Base-by-base conservation (phyloP, 2,888 invertebrate genomes). In the Harpalus rufipes region DNA sequence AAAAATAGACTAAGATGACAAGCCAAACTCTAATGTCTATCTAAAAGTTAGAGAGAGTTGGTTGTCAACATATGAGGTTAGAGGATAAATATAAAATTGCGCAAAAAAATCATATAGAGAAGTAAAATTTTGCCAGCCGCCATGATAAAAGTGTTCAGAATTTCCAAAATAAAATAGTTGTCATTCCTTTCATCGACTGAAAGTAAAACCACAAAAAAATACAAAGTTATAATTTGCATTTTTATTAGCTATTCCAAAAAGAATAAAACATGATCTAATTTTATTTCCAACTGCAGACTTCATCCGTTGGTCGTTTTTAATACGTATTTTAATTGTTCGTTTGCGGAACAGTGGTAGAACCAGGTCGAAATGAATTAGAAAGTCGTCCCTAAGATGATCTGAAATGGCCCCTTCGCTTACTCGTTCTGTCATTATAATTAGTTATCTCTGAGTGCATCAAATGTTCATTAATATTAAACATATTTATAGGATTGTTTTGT, bases 291-390 rank as follows among this genome's bases (percentile, higher is more conserved):
- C 41, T 65, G 65, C 63, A 25, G 63, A 18, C 32, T 68, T 21
- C 63, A 63, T 63, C 63, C 21, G 12, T 10, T 44, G 7, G 18
- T 18, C 25, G 68, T 74, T 74, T 72, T 72, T 72, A 41, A 72
- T 72, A 74, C 44, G 44, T 56, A 25, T 56, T 78, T 78, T 76
- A 78, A 78, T 78, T 78, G 78, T 78, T 58, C 56, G 18, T 58
- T 78, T 78, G 78, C 58, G 25, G 78, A 78, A 44, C 68, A 39
- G 68, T 39, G 68, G 32, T 8, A 44, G 56, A 78, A 56, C 32
- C 78, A 78, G 78, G 78, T 78, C 78, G 78, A 18, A 56, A 21
- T 58, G 41, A 58, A 78, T 78, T 78, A 78, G 78, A 78, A 78
- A 78, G 78, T 78, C 7, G 41, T 32, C 32, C 78, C 78, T 78